Base-by-base conservation (phyloP, 2,888 invertebrate species). In the Sinhomidia bicolor region DNA sequence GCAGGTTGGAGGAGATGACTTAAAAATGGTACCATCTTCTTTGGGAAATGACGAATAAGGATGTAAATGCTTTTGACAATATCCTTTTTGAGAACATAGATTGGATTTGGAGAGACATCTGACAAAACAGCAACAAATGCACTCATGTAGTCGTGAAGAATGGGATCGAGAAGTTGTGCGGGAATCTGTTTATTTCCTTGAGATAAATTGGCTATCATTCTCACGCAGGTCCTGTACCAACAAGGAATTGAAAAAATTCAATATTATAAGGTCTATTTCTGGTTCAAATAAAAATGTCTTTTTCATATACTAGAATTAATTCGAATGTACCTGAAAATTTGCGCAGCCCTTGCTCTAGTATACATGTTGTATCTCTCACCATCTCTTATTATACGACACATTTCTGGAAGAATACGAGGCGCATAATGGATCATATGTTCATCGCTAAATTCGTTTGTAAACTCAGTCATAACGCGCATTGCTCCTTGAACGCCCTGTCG, bases 381-480 rank as follows among this genome's bases (percentile, higher is more conserved):
- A 62, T 95, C 95, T 91, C 95, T 94, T 92, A 96, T 95, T 84
- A 96, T 96, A 91, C 95, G 94, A 93, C 95, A 95, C 93, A 96
- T 95, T 93, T 96, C 96, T 26, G 96, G 95, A 14, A 96, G 94
- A 68, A 96, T 95, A 10, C 96, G 94, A 0, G 96, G 96, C 0
- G 96, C 96, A 23, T 96, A 95, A 91, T 95, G 95, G 7, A 95
- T 94, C 91, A 96, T 95, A 93, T 96, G 96, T 54, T 93, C 94
- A 88, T 95, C 96, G 5, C 95, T 94, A 4, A 96, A 94, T 92
- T 96, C 96, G 90, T 95, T 95, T 0, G 95, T 95, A 90, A 96
- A 95, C 92, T 96, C 96, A 91, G 95, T 94, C 51, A 96, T 93
- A 3, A 96, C 96, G 93, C 96, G 94, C 95, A 96, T 96, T 9